Evolutionary conservation across 2,888 invertebrate genomes (phyloP).

Genomic region (Scelioninae gen. 1): DNA sequence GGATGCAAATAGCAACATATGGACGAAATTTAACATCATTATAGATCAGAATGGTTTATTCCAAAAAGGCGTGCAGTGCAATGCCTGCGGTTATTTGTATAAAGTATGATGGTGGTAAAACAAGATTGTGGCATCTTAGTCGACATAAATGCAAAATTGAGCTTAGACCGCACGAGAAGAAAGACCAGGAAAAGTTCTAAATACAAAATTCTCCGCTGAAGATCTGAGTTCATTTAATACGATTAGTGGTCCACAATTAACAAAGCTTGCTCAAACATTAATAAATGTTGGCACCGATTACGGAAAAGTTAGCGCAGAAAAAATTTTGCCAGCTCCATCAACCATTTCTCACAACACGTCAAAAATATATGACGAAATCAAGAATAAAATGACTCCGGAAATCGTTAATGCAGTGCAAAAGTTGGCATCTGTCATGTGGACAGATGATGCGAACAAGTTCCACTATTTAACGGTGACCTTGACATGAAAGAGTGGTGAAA

Average conservation of each 20-base stretch:
- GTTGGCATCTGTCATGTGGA: constrained; percentile 26
- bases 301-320: background rate
- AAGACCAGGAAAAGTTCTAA: background rate
- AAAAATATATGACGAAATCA: background rate
- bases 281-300: constrained; percentile 14
- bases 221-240: constrained; percentile 10
- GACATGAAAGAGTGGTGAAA: constrained; percentile 7
- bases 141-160: constrained; percentile 13
- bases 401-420: background rate
- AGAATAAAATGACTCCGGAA: background rate
- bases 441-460: constrained; percentile 4
- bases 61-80: constrained; percentile 24
- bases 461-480: constrained; percentile 18
- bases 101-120: constrained; percentile 12
- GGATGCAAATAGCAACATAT: constrained; percentile 2
- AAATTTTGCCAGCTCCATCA: background rate
- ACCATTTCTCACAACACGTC: constrained; percentile 7
- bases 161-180: background rate
- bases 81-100: constrained; percentile 2
- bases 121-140: constrained; percentile 2
- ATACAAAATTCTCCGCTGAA: constrained; percentile 6
- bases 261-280: constrained; percentile 1
- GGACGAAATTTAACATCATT: constrained; percentile 11
- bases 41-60: constrained; percentile 5
- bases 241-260: constrained; percentile 1